A percentile compares a stretch with the other conserved stretches of the same genome.
These are phyloP conservation scores for Nesometra sesokonis DNA, from an alignment of 35 echinoderm and acorn worm genomes.

Conservation along the genomic window DNA sequence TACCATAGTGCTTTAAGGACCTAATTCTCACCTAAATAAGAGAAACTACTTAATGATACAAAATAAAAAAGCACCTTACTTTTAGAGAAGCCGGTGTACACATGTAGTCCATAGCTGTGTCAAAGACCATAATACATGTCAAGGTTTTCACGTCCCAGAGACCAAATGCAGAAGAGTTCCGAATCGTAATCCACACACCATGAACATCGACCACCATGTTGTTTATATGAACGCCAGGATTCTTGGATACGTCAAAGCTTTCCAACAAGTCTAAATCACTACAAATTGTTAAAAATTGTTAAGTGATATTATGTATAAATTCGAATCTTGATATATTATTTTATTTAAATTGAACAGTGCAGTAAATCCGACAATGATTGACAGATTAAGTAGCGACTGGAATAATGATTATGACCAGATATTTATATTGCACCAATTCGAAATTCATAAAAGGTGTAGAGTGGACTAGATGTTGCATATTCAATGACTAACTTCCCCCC, in stretches of 20 bases:
- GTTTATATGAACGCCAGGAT: constrained; percentile 54
- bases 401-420: too few species aligned
- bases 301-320: background rate
- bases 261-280: constrained; percentile 29
- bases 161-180: constrained; percentile 48
- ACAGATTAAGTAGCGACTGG: too few species aligned
- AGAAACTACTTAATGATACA: too few species aligned
- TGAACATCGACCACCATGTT: constrained; percentile 30
- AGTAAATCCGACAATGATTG: too few species aligned
- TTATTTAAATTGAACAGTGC: too few species aligned
- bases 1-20: too few species aligned
- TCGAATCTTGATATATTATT: too few species aligned
- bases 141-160: constrained; percentile 57
- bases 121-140: constrained; percentile 61
- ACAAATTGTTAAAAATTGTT: background rate
- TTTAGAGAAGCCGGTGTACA: background rate
- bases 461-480: too few species aligned
- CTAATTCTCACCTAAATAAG: too few species aligned
- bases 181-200: constrained; percentile 75
- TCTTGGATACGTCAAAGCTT: constrained; percentile 87
- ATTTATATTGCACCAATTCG: too few species aligned
- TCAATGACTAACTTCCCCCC: too few species aligned
- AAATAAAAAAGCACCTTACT: background rate
- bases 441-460: too few species aligned
- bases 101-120: constrained; percentile 59